Evolutionary conservation across 2,113 vertebrate species (phyloP), one percentile per base, ranked within the genome.

Genomic region (Trogon surrucura): DNA sequence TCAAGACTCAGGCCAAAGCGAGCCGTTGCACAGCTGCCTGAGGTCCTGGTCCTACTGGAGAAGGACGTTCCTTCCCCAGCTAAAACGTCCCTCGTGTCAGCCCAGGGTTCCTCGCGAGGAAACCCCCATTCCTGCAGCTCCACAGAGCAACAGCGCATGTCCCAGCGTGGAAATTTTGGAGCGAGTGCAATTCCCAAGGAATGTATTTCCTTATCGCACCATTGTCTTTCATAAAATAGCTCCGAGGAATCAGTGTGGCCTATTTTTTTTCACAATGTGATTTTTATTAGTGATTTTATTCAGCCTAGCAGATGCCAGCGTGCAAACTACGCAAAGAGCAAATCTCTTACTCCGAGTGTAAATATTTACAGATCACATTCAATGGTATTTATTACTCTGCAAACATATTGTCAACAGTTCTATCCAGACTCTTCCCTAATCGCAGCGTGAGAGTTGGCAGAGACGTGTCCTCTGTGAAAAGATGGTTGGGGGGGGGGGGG

Each of bases 281-380:
- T 94, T 85, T 94, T 90, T 54, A 88, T 90, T 90, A 96, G 85
- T 41, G 83, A 90, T 93, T 41, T 88, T 91, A 73, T 86, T 94
- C 88, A 94, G 66, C 62, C 79, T 77, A 92, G 74, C 84, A 96
- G 95, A 94, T 95, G 92, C 72, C 93, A 96, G 61, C 79, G 64
- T 86, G 75, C 75, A 93, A 90, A 90, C 82, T 62, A 88, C 45
- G 82, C 85, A 78, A 91, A 94, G 74, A 93, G 48, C 82, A 93
- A 96, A 91, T 90, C 60, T 93, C 91, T 90, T 95, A 75, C 90
- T 91, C 82, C 23, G 47, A 93, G 75, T 64, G 56, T 89, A 95
- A 96, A 96, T 92, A 96, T 96, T 97, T 96, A 88, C 89, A 70
- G 95, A 95, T 83, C 71, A 88, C 78, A 93, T 78, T 94, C 79